phyloP scores from a whole-genome alignment of 2,113 vertebrate species.

The Naja naja region DNA sequence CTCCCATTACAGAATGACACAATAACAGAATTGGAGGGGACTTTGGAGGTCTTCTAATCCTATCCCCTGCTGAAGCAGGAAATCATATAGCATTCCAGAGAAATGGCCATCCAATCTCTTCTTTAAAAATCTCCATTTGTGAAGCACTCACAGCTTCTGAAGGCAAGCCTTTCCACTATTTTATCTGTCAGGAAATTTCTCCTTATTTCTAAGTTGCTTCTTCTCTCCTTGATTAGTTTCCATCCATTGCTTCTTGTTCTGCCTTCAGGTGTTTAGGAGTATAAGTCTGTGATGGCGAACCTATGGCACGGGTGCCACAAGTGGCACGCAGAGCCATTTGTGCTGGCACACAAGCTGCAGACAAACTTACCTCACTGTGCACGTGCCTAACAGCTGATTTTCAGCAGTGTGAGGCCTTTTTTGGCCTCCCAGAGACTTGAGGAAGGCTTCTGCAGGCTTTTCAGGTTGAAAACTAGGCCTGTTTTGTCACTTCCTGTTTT shows the following conservation, averaged over 20 bases:
- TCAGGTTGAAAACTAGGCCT: too few relatives aligned
- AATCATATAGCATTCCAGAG: neutral
- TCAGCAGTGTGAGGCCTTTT: too few relatives aligned
- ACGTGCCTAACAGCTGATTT: too few relatives aligned
- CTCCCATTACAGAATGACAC: neutral
- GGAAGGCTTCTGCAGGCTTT: too few relatives aligned
- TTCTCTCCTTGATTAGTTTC: neutral
- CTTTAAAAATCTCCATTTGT: neutral
- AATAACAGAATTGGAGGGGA: neutral
- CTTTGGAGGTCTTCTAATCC: neutral
- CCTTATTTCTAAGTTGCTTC: neutral
- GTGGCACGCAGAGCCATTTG: too few relatives aligned
- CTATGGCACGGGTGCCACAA: too few relatives aligned
- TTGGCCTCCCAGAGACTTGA: too few relatives aligned
- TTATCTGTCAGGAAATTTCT: neutral
- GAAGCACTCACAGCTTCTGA: neutral
- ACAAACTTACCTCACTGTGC: too few relatives aligned
- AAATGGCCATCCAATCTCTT: neutral
- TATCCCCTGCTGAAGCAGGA: too few relatives aligned
- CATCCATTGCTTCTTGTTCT: neutral
- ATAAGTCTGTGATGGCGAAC: neutral
- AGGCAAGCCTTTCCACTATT: neutral
- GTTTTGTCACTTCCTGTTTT: too few relatives aligned
- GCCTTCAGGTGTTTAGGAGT: neutral
- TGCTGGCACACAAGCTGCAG: too few relatives aligned